These are phyloP conservation scores for human (Homo sapiens) DNA, from an alignment of 2,113 vertebrate genomes.

Conservation along the genomic window GRCh38 chr1:87303501-87304000, in stretches of 20 bases:
- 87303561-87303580: neutral
- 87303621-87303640: neutral
- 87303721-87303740: neutral
- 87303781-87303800: no score
- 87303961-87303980: neutral
- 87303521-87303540: rapidly evolving
- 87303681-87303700: neutral
- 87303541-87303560: neutral
- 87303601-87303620: neutral
- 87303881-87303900: neutral
- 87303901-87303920: neutral
- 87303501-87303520: neutral
- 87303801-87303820: neutral
- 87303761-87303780: neutral
- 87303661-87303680: neutral
- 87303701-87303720: neutral
- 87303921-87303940: neutral
- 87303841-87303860: neutral
- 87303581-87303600: neutral
- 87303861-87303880: neutral
- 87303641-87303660: neutral
- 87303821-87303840: neutral
- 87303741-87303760: neutral
- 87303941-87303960: neutral
- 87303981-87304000: neutral